These are phyloP conservation scores for Geothlypis trichas DNA, from an alignment of 2,113 vertebrate genomes.

Conservation along the genomic window DNA sequence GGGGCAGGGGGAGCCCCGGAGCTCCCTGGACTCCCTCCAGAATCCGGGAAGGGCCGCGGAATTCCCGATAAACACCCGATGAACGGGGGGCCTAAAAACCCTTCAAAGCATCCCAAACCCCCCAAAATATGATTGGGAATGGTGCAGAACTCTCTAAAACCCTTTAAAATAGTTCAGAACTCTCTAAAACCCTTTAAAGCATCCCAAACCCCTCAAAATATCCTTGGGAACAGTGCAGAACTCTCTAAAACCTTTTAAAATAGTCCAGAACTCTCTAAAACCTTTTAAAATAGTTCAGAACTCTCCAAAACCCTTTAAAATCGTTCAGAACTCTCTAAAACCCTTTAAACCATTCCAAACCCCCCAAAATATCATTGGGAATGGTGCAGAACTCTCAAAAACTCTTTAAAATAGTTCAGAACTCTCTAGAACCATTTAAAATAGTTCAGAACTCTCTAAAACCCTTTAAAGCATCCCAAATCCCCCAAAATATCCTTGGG, in stretches of 20 bases:
- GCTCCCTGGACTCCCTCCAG: slow-evolving; percentile 54
- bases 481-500: too few species aligned
- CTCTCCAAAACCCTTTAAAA: too few species aligned
- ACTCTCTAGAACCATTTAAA: too few species aligned
- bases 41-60: background rate
- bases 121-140: rapidly evolving
- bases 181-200: too few species aligned
- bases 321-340: too few species aligned
- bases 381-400: too few species aligned
- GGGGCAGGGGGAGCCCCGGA: background rate
- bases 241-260: too few species aligned
- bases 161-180: rapidly evolving
- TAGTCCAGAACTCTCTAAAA: rapidly evolving
- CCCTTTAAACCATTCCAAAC: background rate
- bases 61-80: slow-evolving; percentile 56
- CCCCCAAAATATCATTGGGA: too few species aligned
- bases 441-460: rapidly evolving
- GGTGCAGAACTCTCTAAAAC: background rate
- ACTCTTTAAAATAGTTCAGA: rapidly evolving
- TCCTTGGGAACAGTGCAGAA: too few species aligned
- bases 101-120: background rate
- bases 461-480: background rate
- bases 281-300: too few species aligned
- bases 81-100: slow-evolving; percentile 18
- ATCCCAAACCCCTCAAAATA: background rate